phyloP scores from a whole-genome alignment of 2,797 vertebrate genomes.

The Benthosema pterotum region DNA sequence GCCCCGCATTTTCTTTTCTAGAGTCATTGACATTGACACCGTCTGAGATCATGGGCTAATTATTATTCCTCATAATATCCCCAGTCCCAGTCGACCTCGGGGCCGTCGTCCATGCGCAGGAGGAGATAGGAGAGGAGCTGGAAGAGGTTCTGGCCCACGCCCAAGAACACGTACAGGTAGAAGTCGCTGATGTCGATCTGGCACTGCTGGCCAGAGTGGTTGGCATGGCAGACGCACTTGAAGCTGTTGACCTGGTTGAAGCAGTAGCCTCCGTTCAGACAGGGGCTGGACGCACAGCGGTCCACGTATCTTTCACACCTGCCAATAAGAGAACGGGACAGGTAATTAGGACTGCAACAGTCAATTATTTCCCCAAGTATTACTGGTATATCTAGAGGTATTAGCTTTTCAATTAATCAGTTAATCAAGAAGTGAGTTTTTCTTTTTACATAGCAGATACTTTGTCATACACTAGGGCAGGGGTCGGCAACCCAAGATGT shows the following conservation, averaged over 20 bases:
- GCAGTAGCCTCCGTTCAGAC: constrained; percentile 88
- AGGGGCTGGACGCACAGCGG: constrained; percentile 87
- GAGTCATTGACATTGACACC: neutral
- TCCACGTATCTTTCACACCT: constrained; percentile 93
- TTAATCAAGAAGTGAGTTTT: no score
- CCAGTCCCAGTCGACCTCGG: constrained; percentile 86
- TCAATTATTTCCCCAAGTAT: neutral
- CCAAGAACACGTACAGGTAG: constrained; percentile 87
- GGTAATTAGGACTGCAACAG: neutral
- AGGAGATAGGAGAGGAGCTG: constrained; percentile 91
- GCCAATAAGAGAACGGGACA: neutral
- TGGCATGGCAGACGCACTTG: constrained; percentile 86
- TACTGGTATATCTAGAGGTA: no score
- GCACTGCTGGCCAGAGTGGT: constrained; percentile 85
- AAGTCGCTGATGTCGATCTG: constrained; percentile 91
- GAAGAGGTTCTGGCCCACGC: constrained; percentile 94
- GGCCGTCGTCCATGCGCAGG: constrained; percentile 88
- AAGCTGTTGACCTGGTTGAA: constrained; percentile 84
- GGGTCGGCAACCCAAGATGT: no score
- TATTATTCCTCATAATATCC: constrained; percentile 66
- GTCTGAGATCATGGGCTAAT: constrained; percentile 31
- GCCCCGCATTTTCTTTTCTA: no score
- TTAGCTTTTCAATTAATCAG: no score
- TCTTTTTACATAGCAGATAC: no score
- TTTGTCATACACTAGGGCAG: no score